Percentiles rank a stretch among this genome's conserved stretches.
Conservation (phyloP, 2,113 vertebrate genomes). For the Bettongia penicillata region DNA sequence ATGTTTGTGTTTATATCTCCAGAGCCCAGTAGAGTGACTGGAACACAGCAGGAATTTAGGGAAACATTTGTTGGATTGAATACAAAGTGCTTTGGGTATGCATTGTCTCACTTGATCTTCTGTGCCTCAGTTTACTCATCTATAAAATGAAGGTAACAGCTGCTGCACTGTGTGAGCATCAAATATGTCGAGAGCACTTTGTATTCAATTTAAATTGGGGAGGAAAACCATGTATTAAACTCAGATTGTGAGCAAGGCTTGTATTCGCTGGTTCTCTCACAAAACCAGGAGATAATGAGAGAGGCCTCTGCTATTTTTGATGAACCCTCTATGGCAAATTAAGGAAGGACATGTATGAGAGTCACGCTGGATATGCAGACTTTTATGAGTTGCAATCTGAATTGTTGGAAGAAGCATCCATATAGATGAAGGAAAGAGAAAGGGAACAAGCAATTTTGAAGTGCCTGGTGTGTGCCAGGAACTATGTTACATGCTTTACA, state of each 20-base stretch:
- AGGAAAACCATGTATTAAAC: background rate
- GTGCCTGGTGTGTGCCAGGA: background rate
- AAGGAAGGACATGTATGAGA: background rate
- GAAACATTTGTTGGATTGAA: background rate
- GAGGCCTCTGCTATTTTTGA: background rate
- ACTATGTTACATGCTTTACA: background rate
- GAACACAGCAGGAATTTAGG: background rate
- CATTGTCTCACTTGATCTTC: background rate
- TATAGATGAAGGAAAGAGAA: background rate
- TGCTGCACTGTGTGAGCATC: background rate
- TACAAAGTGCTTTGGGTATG: background rate
- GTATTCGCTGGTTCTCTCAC: background rate
- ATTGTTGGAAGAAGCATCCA: background rate
- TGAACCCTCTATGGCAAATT: background rate
- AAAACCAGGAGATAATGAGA: background rate
- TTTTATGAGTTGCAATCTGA: background rate
- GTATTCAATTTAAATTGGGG: background rate
- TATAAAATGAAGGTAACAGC: background rate
- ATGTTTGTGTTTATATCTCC: background rate
- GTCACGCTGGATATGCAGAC: background rate
- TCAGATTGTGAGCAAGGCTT: background rate
- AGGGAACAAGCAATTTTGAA: background rate
- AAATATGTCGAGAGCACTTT: background rate
- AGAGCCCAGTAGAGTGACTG: background rate
- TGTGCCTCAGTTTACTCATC: background rate